Base-by-base conservation (phyloP, 1,140 invertebrate genomes). In the Tetramorium parvispinum region DNA sequence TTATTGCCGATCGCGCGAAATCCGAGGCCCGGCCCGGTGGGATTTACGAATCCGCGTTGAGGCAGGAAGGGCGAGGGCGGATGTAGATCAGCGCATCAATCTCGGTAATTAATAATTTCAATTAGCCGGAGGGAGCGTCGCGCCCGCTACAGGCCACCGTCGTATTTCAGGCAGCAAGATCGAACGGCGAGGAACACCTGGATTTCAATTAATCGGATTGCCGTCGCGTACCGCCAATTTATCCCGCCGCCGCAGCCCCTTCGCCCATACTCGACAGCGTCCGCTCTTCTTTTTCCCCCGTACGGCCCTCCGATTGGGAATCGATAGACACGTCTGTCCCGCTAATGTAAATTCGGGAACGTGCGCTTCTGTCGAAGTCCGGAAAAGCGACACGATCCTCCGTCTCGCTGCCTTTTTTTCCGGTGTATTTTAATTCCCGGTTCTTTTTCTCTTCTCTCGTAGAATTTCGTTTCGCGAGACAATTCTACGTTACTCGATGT, bases 141-240 rank as follows among this genome's bases (percentile, higher is more conserved):
- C 21, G 27, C 16, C 75, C 81, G 65, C 43, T 57, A 37, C 55
- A 49, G 27, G 32, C 32, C 59, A 46, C 21, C 57, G 57, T 32
- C 21, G 63, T 85, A 87, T 87, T 85, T 85, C 57, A 85, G 79
- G 46, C n/a, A 40, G 59, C 68, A 21, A 71, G 61, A 82, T 53
- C 87, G 83, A 73, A 88, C 61, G 21, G 32, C 66, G 43, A 37
- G 37, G 65, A 86, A 68, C 53, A 79, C 51, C 68, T 88, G 68
- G 85, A 87, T 90, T 90, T 85, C 89, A 90, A 90, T 90, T 90
- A 90, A 90, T 76, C 76, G 81, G 79, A 90, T 89, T 90, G 88
- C 85, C 87, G 53, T 88, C 79, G 87, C 49, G 70, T 57, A 63
- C 37, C 37, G 46, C 73, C 85, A 82, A 87, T 87, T 71, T 87